Evolutionary conservation across 1,140 invertebrate genomes (phyloP).

Genomic region (Drosophila ercepeae): DNA sequence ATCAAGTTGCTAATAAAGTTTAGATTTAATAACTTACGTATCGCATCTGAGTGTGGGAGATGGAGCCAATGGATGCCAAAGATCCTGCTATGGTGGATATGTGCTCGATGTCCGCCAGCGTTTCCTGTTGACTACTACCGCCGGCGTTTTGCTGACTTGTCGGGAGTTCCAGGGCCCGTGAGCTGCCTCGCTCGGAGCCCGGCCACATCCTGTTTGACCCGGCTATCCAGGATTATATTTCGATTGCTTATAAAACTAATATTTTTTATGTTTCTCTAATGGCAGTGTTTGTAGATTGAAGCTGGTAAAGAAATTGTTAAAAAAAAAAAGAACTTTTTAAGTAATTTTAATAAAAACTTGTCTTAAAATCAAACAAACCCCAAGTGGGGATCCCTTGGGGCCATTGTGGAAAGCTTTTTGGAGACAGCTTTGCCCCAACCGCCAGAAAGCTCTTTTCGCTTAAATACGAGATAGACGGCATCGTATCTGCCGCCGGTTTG

Average conservation of each 20-base stretch:
- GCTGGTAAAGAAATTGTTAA: not conserved
- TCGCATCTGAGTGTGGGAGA: constrained; percentile 85
- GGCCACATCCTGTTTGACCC: constrained; percentile 59
- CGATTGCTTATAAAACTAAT: not conserved
- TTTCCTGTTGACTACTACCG: constrained; percentile 80
- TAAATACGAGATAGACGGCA: not conserved
- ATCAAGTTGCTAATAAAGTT: not conserved
- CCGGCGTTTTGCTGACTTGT: constrained; percentile 68
- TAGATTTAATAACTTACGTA: constrained; percentile 42
- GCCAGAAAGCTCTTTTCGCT: constrained; percentile 24
- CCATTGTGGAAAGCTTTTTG: constrained; percentile 12
- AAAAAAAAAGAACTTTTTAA: not conserved
- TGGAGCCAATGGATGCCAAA: constrained; percentile 86
- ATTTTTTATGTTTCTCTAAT: not conserved
- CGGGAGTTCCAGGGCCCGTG: constrained; percentile 66
- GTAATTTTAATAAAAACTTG: not conserved
- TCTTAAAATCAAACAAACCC: too few species aligned
- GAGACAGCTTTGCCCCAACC: constrained; percentile 17
- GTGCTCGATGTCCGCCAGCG: constrained; percentile 83
- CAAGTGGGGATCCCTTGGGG: not conserved
- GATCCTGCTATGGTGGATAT: constrained; percentile 88
- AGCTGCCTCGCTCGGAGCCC: constrained; percentile 72
- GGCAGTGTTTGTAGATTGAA: constrained; percentile 21
- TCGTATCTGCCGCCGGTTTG: constrained; percentile 21
- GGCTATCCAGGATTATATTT: constrained; percentile 46